Evolutionary conservation across 2,888 invertebrate species (phyloP).

Genomic region (Dioctria rufipes): DNA sequence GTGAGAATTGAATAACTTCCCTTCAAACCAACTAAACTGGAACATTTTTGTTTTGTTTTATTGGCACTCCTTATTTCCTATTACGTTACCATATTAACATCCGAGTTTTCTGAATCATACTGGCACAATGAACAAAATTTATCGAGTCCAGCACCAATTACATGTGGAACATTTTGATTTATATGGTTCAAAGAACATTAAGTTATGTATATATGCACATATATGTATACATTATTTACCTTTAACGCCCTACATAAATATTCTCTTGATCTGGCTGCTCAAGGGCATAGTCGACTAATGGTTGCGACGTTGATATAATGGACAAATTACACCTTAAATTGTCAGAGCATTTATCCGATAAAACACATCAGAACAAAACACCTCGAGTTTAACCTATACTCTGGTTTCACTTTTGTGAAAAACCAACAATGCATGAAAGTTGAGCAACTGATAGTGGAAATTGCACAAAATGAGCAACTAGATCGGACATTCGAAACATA

Average conservation of each 20-base stretch:
- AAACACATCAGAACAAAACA: slow-evolving; percentile 39
- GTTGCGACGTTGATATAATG: not conserved
- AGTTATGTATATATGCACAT: not conserved
- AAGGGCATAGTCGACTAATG: slow-evolving; percentile 40
- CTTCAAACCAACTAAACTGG: too few species aligned
- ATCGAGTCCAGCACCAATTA: not conserved
- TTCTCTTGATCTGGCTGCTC: slow-evolving; percentile 29
- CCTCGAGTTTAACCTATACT: slow-evolving; percentile 11
- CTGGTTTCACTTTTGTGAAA: slow-evolving; percentile 50
- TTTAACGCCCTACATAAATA: slow-evolving; percentile 28
- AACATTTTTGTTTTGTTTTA: too few species aligned
- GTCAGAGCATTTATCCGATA: not conserved
- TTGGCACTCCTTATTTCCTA: slow-evolving; percentile 5
- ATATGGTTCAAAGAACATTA: not conserved
- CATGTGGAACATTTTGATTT: not conserved
- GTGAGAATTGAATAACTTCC: too few species aligned
- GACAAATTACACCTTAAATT: slow-evolving; percentile 34
- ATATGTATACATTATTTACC: slow-evolving; percentile 9
- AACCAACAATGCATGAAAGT: slow-evolving; percentile 55
- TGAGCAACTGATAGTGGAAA: slow-evolving; percentile 51
- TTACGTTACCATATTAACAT: slow-evolving; percentile 1
- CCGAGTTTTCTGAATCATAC: slow-evolving; percentile 10
- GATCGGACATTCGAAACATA: slow-evolving; percentile 7
- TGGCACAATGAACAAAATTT: slow-evolving; percentile 28
- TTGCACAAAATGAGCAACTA: slow-evolving; percentile 17